Conservation (phyloP, 35 echinoderm and acorn worm genomes). For the Anneissia japonica region DNA sequence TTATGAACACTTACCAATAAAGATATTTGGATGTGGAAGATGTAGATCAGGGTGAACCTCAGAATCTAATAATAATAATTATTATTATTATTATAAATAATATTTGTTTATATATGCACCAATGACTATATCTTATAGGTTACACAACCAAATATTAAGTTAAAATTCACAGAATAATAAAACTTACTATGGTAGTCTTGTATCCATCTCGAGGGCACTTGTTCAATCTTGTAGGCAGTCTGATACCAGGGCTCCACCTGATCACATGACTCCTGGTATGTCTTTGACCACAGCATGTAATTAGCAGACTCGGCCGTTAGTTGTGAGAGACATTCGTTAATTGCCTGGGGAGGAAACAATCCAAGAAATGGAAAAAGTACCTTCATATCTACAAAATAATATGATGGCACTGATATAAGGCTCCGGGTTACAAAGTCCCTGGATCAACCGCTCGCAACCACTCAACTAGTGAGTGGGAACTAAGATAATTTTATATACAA, state of each 20-base stretch:
- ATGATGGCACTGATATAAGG: too few relatives aligned
- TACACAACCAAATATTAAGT: too few relatives aligned
- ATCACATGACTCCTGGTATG: conserved; percentile 31
- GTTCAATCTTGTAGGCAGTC: conserved; percentile 45
- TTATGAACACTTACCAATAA: conserved; percentile 86
- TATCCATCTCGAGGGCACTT: conserved; percentile 64
- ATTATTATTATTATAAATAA: too few relatives aligned
- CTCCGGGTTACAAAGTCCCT: too few relatives aligned
- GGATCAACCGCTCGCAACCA: too few relatives aligned
- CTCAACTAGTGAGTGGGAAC: too few relatives aligned
- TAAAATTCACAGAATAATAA: neutral
- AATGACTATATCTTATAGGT: too few relatives aligned
- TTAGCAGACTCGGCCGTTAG: conserved; percentile 65
- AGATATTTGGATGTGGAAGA: conserved; percentile 79
- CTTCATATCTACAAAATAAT: neutral
- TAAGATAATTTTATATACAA: too few relatives aligned
- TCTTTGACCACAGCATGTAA: conserved; percentile 67
- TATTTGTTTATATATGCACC: too few relatives aligned
- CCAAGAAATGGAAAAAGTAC: neutral
- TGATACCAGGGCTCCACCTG: conserved; percentile 64
- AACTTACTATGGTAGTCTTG: conserved; percentile 49
- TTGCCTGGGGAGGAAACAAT: conserved; percentile 27
- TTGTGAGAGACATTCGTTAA: conserved; percentile 41
- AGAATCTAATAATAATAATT: conserved; percentile 41
- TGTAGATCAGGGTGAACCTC: conserved; percentile 62